These are phyloP conservation scores for Psittacula echo DNA, from an alignment of 2,797 vertebrate genomes.

Conservation along the genomic window DNA sequence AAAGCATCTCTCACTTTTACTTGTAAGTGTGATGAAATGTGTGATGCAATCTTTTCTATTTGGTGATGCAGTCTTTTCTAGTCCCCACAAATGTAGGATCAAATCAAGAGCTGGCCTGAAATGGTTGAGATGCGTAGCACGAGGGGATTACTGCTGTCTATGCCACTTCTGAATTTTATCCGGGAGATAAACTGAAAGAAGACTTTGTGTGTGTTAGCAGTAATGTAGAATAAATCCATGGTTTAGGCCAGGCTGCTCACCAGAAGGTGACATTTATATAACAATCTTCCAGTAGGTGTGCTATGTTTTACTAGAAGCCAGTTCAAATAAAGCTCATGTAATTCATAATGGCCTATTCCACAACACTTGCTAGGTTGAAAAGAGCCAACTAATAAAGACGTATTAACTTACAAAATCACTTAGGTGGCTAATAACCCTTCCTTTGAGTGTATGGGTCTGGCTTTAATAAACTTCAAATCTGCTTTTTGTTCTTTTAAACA, in stretches of 20 bases:
- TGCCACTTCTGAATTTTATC: neutral
- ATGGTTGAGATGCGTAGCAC: neutral
- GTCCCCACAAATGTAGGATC: neutral
- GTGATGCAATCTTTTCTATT: neutral
- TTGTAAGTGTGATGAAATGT: neutral
- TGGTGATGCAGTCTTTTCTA: neutral
- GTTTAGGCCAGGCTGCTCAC: neutral
- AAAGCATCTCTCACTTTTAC: neutral
- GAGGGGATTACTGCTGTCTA: neutral
- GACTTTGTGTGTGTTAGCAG: neutral
- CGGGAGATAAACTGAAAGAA: neutral
- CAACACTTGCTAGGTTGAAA: slow-evolving; percentile 30
- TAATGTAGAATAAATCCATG: neutral
- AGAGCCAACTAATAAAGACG: slow-evolving; percentile 21
- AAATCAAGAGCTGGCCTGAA: neutral
- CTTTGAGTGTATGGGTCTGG: slow-evolving; percentile 8
- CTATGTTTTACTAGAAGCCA: slow-evolving; percentile 38
- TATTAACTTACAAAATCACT: slow-evolving; percentile 34
- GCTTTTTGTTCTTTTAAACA: slow-evolving; percentile 28
- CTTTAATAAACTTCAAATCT: slow-evolving; percentile 44
- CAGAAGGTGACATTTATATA: slow-evolving; percentile 38
- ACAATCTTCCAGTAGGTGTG: slow-evolving; percentile 9
- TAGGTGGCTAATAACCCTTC: slow-evolving; percentile 27
- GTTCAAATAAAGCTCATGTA: slow-evolving; percentile 36
- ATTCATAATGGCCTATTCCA: slow-evolving; percentile 21